Base-by-base conservation (phyloP, 2,113 vertebrate genomes). In the Peucedramus taeniatus region DNA sequence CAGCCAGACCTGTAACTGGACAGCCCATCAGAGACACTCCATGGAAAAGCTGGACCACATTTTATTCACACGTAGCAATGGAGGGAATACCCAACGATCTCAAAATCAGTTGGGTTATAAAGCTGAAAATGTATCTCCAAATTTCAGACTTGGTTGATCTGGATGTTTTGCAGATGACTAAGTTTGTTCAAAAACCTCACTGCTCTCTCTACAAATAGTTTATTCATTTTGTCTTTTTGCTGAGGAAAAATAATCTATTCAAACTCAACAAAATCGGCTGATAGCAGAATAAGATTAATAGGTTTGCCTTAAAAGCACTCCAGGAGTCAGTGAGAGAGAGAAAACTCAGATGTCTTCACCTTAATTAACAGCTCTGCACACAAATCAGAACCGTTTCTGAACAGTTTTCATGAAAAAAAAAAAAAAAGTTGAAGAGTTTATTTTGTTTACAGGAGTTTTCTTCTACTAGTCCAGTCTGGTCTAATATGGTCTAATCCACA, bases 221-320 rank as follows among this genome's bases (percentile, higher is more conserved):
- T 7, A 6, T 61, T 44, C 18, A 21, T 3, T 1, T 44, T 60
- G 37, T 42, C 40, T 76, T 93, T 24, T 24, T 17, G 11, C 16
- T 21, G n/a, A 91, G 37, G 54, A 61, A 20, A 68, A 76, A 0
- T 0, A 68, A 60, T 15, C 20, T 20, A 13, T 49, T 19, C 10
- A 47, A 86, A 75, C 7, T 10, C 26, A 70, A 28, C 5, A 56
- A 60, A 64, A 53, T 27, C 42, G 24, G 28, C 35, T 0, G 0
- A 39, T 4, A 37, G 28, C 26, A 23, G 28, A 14, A 28, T 3
- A 22, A 70, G 33, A 63, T 27, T 17, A 59, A 60, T 3, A 61
- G 53, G 31, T 68, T 93, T 56, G 24, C 28, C n/a, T 85, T n/a
- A 26, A 27, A 22, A 28, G 5, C 1, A 6, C 45, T 87, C 31